phyloP scores from a whole-genome alignment of 2,888 invertebrate genomes.

The Cheilosia variabilis region DNA sequence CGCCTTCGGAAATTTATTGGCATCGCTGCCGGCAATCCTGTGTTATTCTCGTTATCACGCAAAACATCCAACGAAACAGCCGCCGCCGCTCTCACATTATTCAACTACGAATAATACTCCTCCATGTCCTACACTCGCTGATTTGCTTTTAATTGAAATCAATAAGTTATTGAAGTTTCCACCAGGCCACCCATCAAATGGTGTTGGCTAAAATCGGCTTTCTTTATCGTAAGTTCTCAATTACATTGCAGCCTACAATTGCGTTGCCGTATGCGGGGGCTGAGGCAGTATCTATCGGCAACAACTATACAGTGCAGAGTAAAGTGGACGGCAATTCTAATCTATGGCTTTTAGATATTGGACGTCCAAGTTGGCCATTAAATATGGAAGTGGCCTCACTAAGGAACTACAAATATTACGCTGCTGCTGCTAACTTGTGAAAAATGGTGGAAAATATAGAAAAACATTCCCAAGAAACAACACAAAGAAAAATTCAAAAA shows the following conservation, averaged over 20 bases:
- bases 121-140: constrained; percentile 21
- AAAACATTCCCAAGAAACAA: constrained; percentile 25
- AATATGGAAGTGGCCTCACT: constrained; percentile 30
- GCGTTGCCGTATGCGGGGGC: constrained; percentile 13
- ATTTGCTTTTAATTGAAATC: constrained; percentile 71
- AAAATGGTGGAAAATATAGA: constrained; percentile 30
- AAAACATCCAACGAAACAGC: constrained; percentile 9
- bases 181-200: not conserved
- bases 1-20: constrained; percentile 65
- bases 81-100: constrained; percentile 1
- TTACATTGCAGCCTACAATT: constrained; percentile 66
- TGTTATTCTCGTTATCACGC: constrained; percentile 42
- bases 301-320: constrained; percentile 8
- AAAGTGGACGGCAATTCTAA: constrained; percentile 68
- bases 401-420: not conserved
- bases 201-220: constrained; percentile 58
- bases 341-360: constrained; percentile 69
- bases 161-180: constrained; percentile 68
- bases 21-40: constrained; percentile 15
- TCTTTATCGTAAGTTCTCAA: constrained; percentile 67
- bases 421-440: not conserved
- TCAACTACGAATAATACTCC: not conserved
- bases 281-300: not conserved
- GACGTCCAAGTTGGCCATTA: constrained; percentile 62
- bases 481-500: constrained; percentile 41